These are phyloP conservation scores for Dryobotodes eremita DNA, from an alignment of 2,888 invertebrate species.

Conservation along the genomic window DNA sequence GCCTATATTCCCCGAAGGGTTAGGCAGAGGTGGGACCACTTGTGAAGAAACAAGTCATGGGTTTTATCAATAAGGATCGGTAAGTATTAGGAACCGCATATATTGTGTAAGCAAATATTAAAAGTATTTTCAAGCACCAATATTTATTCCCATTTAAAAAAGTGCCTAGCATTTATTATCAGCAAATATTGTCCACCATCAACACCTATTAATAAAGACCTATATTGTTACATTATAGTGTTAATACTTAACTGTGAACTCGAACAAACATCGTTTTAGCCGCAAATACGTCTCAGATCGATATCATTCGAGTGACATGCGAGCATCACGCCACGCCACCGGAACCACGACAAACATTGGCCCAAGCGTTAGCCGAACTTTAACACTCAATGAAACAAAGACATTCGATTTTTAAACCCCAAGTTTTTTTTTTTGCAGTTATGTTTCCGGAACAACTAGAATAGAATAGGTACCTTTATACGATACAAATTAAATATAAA, in stretches of 20 bases:
- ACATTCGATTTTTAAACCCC: slow-evolving; percentile 5
- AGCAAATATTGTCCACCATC: background rate
- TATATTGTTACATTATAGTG: slow-evolving; percentile 22
- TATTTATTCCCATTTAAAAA: background rate
- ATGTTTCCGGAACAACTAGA: slow-evolving; percentile 21
- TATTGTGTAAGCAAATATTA: background rate
- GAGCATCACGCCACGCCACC: slow-evolving; percentile 49
- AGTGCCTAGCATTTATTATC: background rate
- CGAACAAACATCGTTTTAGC: slow-evolving; percentile 31
- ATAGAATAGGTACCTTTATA: too few relatives aligned
- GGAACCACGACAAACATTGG: slow-evolving; percentile 13
- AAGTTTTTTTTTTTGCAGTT: slow-evolving; percentile 11
- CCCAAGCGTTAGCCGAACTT: slow-evolving; percentile 11
- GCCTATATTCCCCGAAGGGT: background rate
- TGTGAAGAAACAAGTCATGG: background rate
- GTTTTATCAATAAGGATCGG: background rate
- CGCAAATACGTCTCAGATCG: slow-evolving; percentile 50
- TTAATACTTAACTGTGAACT: slow-evolving; percentile 24
- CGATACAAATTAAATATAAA: background rate
- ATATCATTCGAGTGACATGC: slow-evolving; percentile 52
- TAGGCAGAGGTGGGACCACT: background rate
- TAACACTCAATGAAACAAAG: slow-evolving; percentile 37
- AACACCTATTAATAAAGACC: slow-evolving; percentile 9
- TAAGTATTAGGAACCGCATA: background rate
- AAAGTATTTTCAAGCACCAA: background rate